Conservation (phyloP, 64 coral and sea anemone genomes). For the Montipora efflorescens region DNA sequence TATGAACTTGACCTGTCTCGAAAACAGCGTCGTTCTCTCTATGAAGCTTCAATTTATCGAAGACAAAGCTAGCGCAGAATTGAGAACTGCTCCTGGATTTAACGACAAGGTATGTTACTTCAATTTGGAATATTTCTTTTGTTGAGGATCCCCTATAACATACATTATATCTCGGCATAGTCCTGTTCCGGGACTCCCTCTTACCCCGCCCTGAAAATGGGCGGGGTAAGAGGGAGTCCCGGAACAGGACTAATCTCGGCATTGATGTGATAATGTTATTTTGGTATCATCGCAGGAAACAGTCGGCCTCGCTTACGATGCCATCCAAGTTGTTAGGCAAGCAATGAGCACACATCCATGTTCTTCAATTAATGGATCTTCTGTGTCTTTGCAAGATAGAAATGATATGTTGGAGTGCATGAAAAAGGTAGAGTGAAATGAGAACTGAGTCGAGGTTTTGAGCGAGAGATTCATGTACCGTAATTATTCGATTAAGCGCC, state of each 20-base stretch:
- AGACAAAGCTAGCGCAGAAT: background rate
- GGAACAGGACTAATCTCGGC: too few species aligned
- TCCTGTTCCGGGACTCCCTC: too few species aligned
- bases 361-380: slow-evolving; percentile 21
- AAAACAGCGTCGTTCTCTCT: background rate
- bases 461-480: too few species aligned
- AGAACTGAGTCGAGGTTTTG: too few species aligned
- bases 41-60: background rate
- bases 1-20: background rate
- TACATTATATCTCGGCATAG: too few species aligned
- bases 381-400: background rate
- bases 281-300: background rate
- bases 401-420: slow-evolving; percentile 6
- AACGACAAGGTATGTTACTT: background rate
- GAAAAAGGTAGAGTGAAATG: background rate
- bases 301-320: background rate
- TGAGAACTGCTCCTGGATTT: background rate
- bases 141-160: too few species aligned
- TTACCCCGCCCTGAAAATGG: too few species aligned
- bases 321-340: background rate
- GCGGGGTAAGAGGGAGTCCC: too few species aligned
- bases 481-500: too few species aligned
- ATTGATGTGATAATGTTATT: background rate
- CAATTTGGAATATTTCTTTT: too few species aligned
- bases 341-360: background rate